phyloP scores from a whole-genome alignment of 2,888 invertebrate species.

The Pterostichus niger region DNA sequence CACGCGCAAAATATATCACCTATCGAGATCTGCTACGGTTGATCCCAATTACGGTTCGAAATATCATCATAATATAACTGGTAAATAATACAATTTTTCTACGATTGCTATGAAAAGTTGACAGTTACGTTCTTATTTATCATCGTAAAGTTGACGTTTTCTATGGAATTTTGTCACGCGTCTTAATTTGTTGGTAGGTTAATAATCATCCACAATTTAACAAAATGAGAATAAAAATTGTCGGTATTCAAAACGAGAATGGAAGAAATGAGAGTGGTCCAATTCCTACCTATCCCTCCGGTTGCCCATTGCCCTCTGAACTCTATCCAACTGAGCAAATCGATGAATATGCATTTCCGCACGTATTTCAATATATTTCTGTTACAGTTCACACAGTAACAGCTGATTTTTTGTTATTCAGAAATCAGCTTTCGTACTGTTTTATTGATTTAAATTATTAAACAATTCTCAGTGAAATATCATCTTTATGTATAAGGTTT shows the following conservation, averaged over 20 bases:
- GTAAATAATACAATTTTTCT: too few species aligned
- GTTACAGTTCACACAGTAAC: background rate
- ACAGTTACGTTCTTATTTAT: too few species aligned
- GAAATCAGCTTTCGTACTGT: background rate
- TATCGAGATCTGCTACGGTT: too few species aligned
- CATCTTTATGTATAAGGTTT: background rate
- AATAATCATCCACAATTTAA: too few species aligned
- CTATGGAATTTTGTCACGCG: too few species aligned
- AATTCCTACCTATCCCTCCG: background rate
- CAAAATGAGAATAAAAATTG: too few species aligned
- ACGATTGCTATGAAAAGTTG: too few species aligned
- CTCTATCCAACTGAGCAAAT: background rate
- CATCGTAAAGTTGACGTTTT: too few species aligned
- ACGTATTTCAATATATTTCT: conserved; percentile 7
- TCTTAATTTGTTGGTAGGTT: too few species aligned
- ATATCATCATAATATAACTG: too few species aligned
- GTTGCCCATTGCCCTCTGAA: conserved; percentile 9
- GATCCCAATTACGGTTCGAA: too few species aligned
- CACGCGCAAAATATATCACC: too few species aligned
- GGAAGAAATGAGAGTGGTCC: background rate
- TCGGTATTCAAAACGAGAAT: background rate
- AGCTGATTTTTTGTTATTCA: background rate
- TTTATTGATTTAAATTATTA: conserved; percentile 8
- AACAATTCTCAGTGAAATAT: background rate
- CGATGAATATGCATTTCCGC: conserved; percentile 15